Base-by-base conservation (phyloP, 1,140 invertebrate genomes). In the Thaumetopoea pityocampa region DNA sequence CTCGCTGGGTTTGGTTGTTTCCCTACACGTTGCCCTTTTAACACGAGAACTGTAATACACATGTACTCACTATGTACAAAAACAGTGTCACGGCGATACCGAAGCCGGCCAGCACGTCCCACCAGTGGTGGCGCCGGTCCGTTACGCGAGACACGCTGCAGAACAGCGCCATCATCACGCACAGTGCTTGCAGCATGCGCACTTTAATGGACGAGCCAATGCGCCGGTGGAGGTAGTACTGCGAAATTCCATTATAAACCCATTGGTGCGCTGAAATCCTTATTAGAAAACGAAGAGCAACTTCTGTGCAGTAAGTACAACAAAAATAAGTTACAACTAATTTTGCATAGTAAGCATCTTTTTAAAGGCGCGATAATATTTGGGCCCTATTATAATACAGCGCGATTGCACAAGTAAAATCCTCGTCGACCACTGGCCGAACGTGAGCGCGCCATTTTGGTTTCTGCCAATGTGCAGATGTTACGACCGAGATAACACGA, bases 71-170 rank as follows among this genome's bases (percentile, higher is more conserved):
- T n/a, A 70, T 77, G 24, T 72, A 77, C 0, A 53, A 4, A 0
- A 77, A 10, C 11, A 71, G 34, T 0, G 86, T 85, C 1, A 85
- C 67, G 1, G 82, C 51, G 0, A 87, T 24, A 1, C 88, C 87
- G 0, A 69, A 72, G 0, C 92, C 92, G 2, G 84, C 88, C 0
- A 89, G 36, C 1, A 93, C 92, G 64, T 94, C 92, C 90, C 91
- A 92, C 91, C 92, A 92, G 70, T 93, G 91, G 67, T 93, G 92
- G 10, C 91, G 71, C 46, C 88, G 81, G 73, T 94, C 92, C 3
- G 84, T 86, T 14, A 94, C 88, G 7, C 92, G 79, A 1, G 90
- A 89, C n/a, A 91, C 51, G 0, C 52, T 23, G 23, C 77, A 81
- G 32, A 38, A 49, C 4, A 47, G 17, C 3, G 66, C 59, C 0